phyloP scores from a whole-genome alignment of 2,888 invertebrate species.

The Eurytoma adleriae region DNA sequence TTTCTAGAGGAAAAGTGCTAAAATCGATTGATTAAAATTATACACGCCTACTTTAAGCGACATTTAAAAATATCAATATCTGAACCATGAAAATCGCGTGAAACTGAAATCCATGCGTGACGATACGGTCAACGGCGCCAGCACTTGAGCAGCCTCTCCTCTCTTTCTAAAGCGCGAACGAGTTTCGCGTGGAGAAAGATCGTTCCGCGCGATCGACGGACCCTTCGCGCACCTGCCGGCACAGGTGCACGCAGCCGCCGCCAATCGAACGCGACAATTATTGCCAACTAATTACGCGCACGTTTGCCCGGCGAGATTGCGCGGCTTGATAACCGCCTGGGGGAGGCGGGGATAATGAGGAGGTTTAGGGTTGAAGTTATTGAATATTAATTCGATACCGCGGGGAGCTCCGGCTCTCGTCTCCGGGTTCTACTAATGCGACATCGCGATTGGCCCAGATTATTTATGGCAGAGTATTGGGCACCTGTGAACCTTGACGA shows the following conservation, averaged over 20 bases:
- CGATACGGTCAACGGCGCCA: too few relatives aligned
- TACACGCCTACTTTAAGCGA: too few relatives aligned
- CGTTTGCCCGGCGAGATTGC: slow-evolving; percentile 5
- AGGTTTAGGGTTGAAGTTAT: slow-evolving; percentile 34
- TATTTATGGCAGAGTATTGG: slow-evolving; percentile 2
- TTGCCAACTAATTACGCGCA: slow-evolving; percentile 62
- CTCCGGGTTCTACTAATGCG: neutral
- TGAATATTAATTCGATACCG: slow-evolving; percentile 54
- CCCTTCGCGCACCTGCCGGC: slow-evolving; percentile 41
- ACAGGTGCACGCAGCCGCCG: slow-evolving; percentile 59
- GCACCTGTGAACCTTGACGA: neutral
- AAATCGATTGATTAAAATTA: too few relatives aligned
- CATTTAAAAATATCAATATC: too few relatives aligned
- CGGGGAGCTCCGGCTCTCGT: neutral
- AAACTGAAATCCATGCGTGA: too few relatives aligned
- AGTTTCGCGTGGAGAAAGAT: slow-evolving; percentile 7
- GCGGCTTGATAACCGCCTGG: slow-evolving; percentile 51
- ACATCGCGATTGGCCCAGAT: too few relatives aligned
- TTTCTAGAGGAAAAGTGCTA: too few relatives aligned
- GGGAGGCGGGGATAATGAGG: slow-evolving; percentile 32
- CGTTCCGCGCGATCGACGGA: slow-evolving; percentile 32
- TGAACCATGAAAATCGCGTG: neutral
- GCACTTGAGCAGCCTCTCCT: slow-evolving; percentile 14
- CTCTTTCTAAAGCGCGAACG: slow-evolving; percentile 3
- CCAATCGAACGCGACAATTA: slow-evolving; percentile 62